Evolutionary conservation across 30 jellyfish, hydroid and myxozoan genomes (phyloP).

Genomic region (Aurelia sp.): DNA sequence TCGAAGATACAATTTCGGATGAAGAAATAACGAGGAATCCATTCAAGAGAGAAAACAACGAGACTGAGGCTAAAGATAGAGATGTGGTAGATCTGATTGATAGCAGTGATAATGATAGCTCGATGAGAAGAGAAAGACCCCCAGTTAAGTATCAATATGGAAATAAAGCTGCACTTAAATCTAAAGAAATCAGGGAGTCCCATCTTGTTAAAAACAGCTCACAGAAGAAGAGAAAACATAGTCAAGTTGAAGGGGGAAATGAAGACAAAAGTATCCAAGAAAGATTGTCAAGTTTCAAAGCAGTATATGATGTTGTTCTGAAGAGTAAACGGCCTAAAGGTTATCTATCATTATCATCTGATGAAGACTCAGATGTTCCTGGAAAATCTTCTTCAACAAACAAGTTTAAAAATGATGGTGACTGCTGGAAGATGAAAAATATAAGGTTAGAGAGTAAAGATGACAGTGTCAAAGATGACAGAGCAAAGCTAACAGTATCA

Average conservation of each 20-base stretch:
- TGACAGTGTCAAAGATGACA: not conserved
- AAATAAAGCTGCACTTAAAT: not conserved
- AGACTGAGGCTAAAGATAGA: not conserved
- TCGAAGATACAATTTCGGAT: not conserved
- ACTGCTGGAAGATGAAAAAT: not conserved
- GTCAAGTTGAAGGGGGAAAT: not conserved
- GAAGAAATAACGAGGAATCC: not conserved
- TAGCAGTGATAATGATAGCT: conserved; percentile 8
- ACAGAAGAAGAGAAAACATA: not conserved
- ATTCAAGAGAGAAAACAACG: not conserved
- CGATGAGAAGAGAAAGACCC: not conserved
- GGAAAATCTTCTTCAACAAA: not conserved
- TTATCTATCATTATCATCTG: not conserved
- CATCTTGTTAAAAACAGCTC: not conserved
- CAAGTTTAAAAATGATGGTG: not conserved
- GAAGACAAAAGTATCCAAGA: not conserved
- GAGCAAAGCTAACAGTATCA: not conserved
- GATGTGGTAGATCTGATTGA: not conserved
- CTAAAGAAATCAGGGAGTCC: not conserved
- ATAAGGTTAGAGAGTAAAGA: not conserved
- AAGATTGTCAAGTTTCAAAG: not conserved
- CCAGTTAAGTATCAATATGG: conserved; percentile 14
- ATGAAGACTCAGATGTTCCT: not conserved
- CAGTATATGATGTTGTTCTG: too few relatives aligned
- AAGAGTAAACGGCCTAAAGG: not conserved